Percentiles rank a stretch among this genome's conserved stretches.
Conservation (phyloP, 2,888 invertebrate genomes). For the Acheta domesticus region DNA sequence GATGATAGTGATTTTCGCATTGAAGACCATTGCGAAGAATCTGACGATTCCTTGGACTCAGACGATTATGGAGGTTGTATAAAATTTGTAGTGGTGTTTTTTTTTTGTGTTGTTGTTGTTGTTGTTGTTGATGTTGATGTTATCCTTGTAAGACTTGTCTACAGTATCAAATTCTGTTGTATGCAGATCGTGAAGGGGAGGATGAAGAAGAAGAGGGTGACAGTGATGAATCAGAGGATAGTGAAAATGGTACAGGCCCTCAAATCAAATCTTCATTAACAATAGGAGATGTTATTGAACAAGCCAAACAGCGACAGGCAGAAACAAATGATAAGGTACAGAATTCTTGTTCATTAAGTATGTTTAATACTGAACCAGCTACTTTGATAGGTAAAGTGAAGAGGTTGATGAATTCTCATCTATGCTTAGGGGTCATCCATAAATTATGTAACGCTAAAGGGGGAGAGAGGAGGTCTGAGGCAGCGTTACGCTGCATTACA, state of each 20-base stretch:
- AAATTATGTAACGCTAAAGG: no score
- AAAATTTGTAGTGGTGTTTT: no score
- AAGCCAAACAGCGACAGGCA: slow-evolving; percentile 51
- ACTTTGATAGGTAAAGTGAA: not conserved
- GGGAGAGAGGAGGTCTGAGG: no score
- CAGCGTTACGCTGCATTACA: no score
- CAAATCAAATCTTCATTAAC: slow-evolving; percentile 33
- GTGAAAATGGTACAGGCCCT: slow-evolving; percentile 30
- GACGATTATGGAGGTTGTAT: slow-evolving; percentile 55
- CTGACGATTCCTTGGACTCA: slow-evolving; percentile 71
- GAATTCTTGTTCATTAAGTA: not conserved
- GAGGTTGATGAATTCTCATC: not conserved
- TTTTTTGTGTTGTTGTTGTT: no score
- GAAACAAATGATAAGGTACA: slow-evolving; percentile 42
- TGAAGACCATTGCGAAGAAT: slow-evolving; percentile 76
- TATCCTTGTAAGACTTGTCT: slow-evolving; percentile 19
- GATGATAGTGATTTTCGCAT: slow-evolving; percentile 94
- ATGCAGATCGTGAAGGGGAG: slow-evolving; percentile 29
- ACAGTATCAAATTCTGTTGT: not conserved
- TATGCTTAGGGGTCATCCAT: no score
- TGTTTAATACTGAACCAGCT: not conserved
- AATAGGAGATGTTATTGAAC: slow-evolving; percentile 51
- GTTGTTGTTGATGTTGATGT: no score
- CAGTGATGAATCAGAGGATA: slow-evolving; percentile 35
- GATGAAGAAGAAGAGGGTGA: slow-evolving; percentile 36